Percentiles rank a stretch among this genome's conserved stretches.
Conservation (phyloP, 2,113 vertebrate genomes). For the Varanus komodoensis region DNA sequence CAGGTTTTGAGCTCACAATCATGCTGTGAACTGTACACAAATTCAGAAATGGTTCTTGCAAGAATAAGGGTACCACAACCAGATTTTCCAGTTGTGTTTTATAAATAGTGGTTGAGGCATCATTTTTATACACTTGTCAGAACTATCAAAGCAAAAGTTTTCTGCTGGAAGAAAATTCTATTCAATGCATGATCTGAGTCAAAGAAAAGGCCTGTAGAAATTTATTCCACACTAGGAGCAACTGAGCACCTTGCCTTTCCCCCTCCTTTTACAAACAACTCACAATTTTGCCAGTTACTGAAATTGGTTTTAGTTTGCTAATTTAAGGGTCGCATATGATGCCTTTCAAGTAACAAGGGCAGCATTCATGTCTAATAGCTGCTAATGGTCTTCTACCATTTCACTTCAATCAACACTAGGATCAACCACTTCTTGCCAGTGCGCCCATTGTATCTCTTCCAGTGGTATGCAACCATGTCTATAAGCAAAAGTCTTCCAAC, state of each 20-base stretch:
- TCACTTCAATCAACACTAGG: constrained; percentile 2
- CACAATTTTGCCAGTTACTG: not conserved
- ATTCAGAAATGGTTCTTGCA: not conserved
- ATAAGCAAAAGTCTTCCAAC: constrained; percentile 31
- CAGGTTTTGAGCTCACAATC: not conserved
- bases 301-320: constrained; percentile 30
- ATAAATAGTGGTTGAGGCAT: not conserved
- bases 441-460: not conserved
- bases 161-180: too few relatives aligned
- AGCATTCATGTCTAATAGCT: constrained; percentile 33
- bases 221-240: not conserved
- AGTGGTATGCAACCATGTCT: not conserved
- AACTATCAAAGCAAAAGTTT: not conserved
- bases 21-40: not conserved
- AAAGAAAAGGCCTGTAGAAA: not conserved
- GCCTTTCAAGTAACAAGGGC: constrained; percentile 14
- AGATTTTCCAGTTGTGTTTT: not conserved
- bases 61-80: not conserved
- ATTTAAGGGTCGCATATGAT: constrained; percentile 7
- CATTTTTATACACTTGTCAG: not conserved
- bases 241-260: not conserved
- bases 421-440: not conserved
- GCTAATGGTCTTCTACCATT: constrained; percentile 5
- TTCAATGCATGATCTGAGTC: not conserved
- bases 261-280: not conserved